Conservation (phyloP, 35 echinoderm and acorn worm genomes). For the Lytechinus variegatus region DNA sequence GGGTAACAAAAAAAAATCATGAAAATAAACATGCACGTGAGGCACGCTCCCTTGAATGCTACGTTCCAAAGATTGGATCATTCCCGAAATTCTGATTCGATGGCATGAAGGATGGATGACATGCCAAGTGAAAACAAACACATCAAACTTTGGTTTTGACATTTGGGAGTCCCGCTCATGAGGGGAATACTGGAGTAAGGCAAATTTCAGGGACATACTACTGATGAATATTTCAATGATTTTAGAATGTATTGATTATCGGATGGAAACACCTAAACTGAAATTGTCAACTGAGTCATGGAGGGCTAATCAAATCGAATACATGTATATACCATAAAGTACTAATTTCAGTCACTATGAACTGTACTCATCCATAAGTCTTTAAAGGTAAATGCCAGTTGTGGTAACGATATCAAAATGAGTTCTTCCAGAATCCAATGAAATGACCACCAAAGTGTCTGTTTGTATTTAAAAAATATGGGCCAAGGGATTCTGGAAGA, state of each 20-base stretch:
- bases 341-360: no score
- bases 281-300: background rate
- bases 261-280: background rate
- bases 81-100: background rate
- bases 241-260: background rate
- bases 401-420: no score
- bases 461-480: no score
- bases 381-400: no score
- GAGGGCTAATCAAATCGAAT: no score
- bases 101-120: background rate
- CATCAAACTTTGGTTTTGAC: background rate
- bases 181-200: background rate
- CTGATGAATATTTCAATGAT: background rate
- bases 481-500: no score
- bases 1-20: background rate
- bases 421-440: no score
- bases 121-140: background rate
- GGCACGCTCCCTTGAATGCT: background rate
- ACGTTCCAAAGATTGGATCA: background rate
- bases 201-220: background rate
- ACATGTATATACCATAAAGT: no score
- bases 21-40: background rate
- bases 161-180: background rate
- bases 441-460: no score
- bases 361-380: no score